Evolutionary conservation across 2,113 vertebrate genomes (phyloP).

Genomic region (Zeus faber): DNA sequence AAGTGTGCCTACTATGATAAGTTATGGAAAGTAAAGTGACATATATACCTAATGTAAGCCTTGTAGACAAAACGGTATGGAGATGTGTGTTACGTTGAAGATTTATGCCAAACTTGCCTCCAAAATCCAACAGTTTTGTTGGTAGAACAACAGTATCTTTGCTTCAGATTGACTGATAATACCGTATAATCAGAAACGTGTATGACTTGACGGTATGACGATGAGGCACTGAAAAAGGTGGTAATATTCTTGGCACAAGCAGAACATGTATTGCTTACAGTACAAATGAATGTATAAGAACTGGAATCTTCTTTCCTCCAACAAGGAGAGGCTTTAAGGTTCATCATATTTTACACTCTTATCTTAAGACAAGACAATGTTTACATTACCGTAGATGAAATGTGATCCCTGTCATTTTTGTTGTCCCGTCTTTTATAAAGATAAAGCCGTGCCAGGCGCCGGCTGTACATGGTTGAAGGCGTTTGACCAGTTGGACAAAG

Average conservation of each 20-base stretch:
- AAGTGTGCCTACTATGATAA: no score
- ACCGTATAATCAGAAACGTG: background rate
- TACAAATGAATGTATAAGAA: constrained; percentile 62
- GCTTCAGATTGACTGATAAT: background rate
- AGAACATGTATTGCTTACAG: constrained; percentile 30
- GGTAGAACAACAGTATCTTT: constrained; percentile 12
- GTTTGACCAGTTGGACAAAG: constrained; percentile 72
- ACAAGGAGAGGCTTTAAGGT: constrained; percentile 27
- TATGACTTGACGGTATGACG: constrained; percentile 3
- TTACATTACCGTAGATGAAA: constrained; percentile 82
- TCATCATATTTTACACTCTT: constrained; percentile 45
- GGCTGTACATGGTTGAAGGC: constrained; percentile 85
- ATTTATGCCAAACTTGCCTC: constrained; percentile 49
- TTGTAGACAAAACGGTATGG: no score
- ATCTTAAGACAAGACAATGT: constrained; percentile 70
- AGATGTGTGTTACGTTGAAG: no score
- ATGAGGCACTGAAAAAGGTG: constrained; percentile 17
- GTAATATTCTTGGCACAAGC: constrained; percentile 32
- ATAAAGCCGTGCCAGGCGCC: constrained; percentile 79
- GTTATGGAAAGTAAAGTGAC: no score
- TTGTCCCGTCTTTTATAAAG: constrained; percentile 89
- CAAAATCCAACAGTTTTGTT: constrained; percentile 24
- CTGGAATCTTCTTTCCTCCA: constrained; percentile 17
- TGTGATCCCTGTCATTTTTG: constrained; percentile 40
- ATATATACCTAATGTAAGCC: no score